Evolutionary conservation across 2,113 vertebrate species (phyloP).

Genomic region (Corvus cornix): DNA sequence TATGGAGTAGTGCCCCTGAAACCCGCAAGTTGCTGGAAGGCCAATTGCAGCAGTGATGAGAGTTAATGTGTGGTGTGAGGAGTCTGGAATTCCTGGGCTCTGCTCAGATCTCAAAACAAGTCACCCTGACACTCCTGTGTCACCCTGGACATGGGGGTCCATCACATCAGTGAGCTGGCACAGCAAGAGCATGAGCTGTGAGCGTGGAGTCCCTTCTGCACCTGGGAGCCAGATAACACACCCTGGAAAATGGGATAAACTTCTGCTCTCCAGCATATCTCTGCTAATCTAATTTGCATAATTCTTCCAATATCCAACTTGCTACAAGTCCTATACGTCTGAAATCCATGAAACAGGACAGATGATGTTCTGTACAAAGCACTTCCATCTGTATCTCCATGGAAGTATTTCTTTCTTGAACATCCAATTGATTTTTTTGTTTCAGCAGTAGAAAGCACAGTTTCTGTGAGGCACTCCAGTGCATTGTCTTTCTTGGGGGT

Average conservation of each 20-base stretch:
- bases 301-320: neutral
- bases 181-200: neutral
- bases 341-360: neutral
- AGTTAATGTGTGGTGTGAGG: neutral
- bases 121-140: neutral
- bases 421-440: neutral
- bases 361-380: neutral
- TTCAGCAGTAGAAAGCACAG: neutral
- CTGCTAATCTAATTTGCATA: neutral
- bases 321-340: neutral
- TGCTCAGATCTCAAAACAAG: neutral
- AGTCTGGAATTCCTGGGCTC: neutral
- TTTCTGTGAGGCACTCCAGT: neutral
- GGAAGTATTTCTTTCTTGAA: neutral
- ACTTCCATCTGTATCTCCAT: neutral
- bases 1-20: neutral
- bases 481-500: neutral
- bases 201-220: neutral
- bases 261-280: neutral
- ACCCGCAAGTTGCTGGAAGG: neutral
- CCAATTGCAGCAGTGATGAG: neutral
- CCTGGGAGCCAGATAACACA: neutral
- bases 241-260: neutral
- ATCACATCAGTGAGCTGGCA: neutral
- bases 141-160: neutral